Percentiles rank a stretch among this genome's conserved stretches.
These are phyloP conservation scores for Campylomormyrus numenius DNA, from an alignment of 2,113 vertebrate species.

Conservation along the genomic window DNA sequence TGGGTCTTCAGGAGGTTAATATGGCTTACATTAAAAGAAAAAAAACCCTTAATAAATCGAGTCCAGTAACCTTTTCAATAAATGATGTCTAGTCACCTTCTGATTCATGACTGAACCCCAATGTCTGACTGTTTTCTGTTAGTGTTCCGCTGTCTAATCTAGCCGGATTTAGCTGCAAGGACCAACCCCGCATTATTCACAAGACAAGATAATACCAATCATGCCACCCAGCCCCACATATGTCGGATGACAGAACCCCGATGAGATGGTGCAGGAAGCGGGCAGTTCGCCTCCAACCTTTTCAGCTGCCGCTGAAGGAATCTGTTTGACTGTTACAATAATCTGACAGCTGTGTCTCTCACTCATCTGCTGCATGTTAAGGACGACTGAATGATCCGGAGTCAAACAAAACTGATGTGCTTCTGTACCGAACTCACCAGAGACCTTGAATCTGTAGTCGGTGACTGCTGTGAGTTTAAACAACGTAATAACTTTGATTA, in stretches of 20 bases:
- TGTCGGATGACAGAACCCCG: constrained; percentile 3
- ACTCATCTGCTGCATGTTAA: constrained; percentile 40
- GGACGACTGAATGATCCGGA: constrained; percentile 39
- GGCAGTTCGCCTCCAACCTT: background rate
- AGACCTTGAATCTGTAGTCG: background rate
- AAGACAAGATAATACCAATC: constrained; percentile 14
- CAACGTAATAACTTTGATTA: background rate
- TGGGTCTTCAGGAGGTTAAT: background rate
- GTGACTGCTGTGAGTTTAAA: background rate
- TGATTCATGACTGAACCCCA: background rate
- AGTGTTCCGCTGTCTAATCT: background rate
- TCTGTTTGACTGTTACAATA: background rate
- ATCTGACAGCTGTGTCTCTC: constrained; percentile 27
- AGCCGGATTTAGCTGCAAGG: background rate
- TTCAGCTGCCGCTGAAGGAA: background rate
- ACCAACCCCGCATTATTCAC: constrained; percentile 17
- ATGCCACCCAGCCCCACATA: constrained; percentile 9
- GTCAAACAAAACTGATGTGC: constrained; percentile 34
- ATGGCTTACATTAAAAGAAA: background rate
- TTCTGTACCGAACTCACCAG: constrained; percentile 13
- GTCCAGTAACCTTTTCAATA: background rate
- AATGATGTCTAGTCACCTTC: background rate
- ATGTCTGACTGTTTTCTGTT: background rate
- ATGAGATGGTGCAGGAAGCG: background rate
- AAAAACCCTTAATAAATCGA: background rate